Evolutionary conservation across 2,797 vertebrate genomes (phyloP).

Genomic region (Lepilemur ruficaudatus): DNA sequence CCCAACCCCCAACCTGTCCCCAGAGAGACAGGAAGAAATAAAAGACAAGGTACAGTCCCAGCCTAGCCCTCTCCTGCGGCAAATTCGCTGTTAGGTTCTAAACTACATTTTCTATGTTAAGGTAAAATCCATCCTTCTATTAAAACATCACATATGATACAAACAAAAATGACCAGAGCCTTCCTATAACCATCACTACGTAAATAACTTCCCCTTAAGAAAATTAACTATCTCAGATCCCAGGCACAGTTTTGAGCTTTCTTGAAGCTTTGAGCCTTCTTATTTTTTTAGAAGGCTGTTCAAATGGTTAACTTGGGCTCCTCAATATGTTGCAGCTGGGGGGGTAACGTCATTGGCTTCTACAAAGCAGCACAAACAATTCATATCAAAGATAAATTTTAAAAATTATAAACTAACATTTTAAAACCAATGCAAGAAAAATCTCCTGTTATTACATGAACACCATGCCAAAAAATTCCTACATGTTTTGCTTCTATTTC

Average conservation of each 20-base stretch:
- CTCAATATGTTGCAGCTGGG: background rate
- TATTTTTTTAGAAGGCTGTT: background rate
- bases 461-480: accelerated
- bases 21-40: background rate
- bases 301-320: background rate
- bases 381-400: background rate
- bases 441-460: background rate
- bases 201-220: background rate
- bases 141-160: background rate
- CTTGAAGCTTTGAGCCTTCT: background rate
- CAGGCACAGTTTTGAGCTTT: background rate
- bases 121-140: background rate
- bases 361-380: background rate
- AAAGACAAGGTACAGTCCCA: background rate
- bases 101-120: background rate
- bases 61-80: background rate
- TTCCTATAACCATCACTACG: background rate
- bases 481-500: too few relatives aligned
- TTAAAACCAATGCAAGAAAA: background rate
- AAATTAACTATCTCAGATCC: background rate
- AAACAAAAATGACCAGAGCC: background rate
- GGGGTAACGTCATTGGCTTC: background rate
- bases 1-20: background rate
- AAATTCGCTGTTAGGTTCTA: background rate
- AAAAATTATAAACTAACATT: background rate